These are phyloP conservation scores for Carassius gibelio DNA, from an alignment of 2,113 vertebrate genomes.

Conservation along the genomic window DNA sequence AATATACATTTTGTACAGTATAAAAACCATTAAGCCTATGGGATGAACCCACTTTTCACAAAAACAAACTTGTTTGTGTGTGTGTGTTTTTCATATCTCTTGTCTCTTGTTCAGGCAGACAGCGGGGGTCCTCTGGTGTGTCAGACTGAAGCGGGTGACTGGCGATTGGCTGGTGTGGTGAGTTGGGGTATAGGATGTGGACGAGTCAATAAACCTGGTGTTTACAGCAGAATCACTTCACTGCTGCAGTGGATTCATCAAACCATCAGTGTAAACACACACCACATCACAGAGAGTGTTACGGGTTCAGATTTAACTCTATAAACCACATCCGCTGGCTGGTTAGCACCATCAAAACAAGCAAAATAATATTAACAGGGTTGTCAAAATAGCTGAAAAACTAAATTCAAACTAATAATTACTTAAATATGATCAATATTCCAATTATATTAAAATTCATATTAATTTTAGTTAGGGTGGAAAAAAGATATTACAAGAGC, in stretches of 20 bases:
- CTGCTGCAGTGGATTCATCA: conserved; percentile 76
- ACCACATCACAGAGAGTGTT: not conserved
- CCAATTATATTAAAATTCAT: too few species aligned
- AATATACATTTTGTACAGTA: too few species aligned
- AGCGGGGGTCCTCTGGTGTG: conserved; percentile 86
- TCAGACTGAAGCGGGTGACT: conserved; percentile 67
- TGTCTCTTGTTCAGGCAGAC: conserved; percentile 75
- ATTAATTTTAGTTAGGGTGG: too few species aligned
- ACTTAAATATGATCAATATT: too few species aligned
- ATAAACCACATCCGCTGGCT: not conserved
- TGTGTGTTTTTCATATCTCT: conserved; percentile 44
- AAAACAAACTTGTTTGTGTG: too few species aligned
- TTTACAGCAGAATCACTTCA: conserved; percentile 80
- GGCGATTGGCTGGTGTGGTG: conserved; percentile 83
- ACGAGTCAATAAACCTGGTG: conserved; percentile 80
- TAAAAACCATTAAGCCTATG: too few species aligned
- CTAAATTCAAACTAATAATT: too few species aligned
- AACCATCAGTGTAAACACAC: conserved; percentile 51
- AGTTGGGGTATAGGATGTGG: conserved; percentile 89
- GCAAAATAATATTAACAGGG: too few species aligned
- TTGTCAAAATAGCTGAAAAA: too few species aligned
- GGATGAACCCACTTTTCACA: too few species aligned
- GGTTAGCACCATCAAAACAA: not conserved
- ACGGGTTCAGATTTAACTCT: not conserved
- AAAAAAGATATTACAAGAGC: too few species aligned